These are phyloP conservation scores for Chymomyza caudatula DNA, from an alignment of 2,888 invertebrate genomes.

Conservation along the genomic window DNA sequence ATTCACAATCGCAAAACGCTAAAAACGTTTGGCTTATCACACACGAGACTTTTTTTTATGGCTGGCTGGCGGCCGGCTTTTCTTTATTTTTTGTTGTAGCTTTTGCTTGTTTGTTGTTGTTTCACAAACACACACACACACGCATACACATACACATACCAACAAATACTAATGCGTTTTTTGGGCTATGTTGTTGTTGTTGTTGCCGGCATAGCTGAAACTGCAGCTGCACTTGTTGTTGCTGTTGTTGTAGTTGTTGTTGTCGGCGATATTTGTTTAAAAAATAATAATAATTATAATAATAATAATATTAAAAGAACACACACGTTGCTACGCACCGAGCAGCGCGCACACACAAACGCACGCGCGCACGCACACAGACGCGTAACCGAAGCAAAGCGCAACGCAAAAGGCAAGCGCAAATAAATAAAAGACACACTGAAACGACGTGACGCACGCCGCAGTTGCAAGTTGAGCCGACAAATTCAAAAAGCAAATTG, in stretches of 20 bases:
- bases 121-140: conserved; percentile 29
- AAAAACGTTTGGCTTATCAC: conserved; percentile 11
- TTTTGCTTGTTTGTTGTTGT: conserved; percentile 23
- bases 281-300: conserved; percentile 17
- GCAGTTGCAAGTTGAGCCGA: conserved; percentile 10
- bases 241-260: conserved; percentile 35
- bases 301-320: conserved; percentile 44
- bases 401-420: conserved; percentile 16
- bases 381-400: conserved; percentile 30
- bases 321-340: conserved; percentile 7
- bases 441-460: conserved; percentile 37
- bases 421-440: conserved; percentile 14
- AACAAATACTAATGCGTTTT: conserved; percentile 40
- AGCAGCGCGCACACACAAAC: not conserved
- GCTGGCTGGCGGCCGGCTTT: conserved; percentile 13
- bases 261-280: conserved; percentile 26
- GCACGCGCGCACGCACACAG: not conserved
- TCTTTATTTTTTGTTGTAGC: conserved; percentile 29
- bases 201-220: conserved; percentile 43
- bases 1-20: not conserved
- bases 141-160: conserved; percentile 17
- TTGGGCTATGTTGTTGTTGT: conserved; percentile 22
- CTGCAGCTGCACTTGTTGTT: conserved; percentile 38
- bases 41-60: conserved; percentile 7
- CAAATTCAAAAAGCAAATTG: not conserved